phyloP scores from a whole-genome alignment of 2,113 vertebrate species.

The Myiopsitta monachus region DNA sequence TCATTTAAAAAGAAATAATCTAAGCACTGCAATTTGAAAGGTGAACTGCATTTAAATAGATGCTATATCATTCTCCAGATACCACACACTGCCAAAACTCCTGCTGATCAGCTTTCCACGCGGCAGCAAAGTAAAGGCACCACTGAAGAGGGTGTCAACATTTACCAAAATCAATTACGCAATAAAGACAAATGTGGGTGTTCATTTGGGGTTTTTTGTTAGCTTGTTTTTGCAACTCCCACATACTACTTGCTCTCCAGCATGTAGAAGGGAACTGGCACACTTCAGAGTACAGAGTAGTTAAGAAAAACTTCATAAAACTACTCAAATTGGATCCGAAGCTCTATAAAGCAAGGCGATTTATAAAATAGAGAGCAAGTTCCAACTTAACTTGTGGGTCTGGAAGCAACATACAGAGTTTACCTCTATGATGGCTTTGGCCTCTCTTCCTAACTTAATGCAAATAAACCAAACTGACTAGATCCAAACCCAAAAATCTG shows the following conservation, averaged over 20 bases:
- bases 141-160: background rate
- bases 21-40: background rate
- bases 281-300: background rate
- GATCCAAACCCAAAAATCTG: background rate
- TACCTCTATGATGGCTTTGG: background rate
- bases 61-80: background rate
- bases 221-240: background rate
- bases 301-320: background rate
- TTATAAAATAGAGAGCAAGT: background rate
- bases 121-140: background rate
- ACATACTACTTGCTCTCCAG: background rate
- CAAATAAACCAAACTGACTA: background rate
- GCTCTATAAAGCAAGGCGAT: background rate
- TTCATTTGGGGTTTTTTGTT: background rate
- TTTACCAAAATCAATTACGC: background rate
- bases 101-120: background rate
- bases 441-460: background rate
- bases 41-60: background rate
- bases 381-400: background rate
- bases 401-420: background rate
- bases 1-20: background rate
- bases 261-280: background rate
- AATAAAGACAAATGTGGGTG: background rate
- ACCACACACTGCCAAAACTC: background rate
- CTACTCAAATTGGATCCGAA: background rate